Evolutionary conservation across 2,797 vertebrate species (phyloP).

Genomic region (Etheostoma nigrum): DNA sequence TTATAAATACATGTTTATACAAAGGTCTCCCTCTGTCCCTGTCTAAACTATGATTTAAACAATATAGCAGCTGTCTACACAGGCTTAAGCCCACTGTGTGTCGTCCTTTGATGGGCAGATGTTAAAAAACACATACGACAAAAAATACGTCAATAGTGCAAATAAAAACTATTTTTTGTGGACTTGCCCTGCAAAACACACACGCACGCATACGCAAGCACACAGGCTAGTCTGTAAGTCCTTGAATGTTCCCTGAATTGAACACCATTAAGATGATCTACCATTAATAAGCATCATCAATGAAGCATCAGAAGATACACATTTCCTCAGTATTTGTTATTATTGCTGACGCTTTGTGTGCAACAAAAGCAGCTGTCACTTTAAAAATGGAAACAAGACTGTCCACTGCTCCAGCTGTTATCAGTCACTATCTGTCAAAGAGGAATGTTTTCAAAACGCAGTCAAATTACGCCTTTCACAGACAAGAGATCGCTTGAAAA

Average conservation of each 20-base stretch:
- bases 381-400: background rate
- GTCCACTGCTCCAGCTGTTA: slow-evolving; percentile 1
- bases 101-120: background rate
- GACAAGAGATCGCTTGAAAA: background rate
- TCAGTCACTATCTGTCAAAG: background rate
- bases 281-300: background rate
- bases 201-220: background rate
- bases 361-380: slow-evolving; percentile 13
- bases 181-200: no score
- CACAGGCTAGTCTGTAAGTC: slow-evolving; percentile 33
- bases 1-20: background rate
- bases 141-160: no score
- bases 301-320: slow-evolving; percentile 22
- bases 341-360: background rate
- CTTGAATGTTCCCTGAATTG: slow-evolving; percentile 56
- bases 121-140: background rate
- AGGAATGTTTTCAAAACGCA: slow-evolving; percentile 7
- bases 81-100: slow-evolving; percentile 40
- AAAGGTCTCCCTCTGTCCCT: background rate
- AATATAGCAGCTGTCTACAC: slow-evolving; percentile 57
- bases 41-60: slow-evolving; percentile 7
- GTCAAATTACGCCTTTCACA: background rate
- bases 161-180: no score
- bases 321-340: background rate
- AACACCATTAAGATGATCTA: slow-evolving; percentile 20